These are phyloP conservation scores for Sisyra terminalis DNA, from an alignment of 2,888 invertebrate genomes.

Conservation along the genomic window DNA sequence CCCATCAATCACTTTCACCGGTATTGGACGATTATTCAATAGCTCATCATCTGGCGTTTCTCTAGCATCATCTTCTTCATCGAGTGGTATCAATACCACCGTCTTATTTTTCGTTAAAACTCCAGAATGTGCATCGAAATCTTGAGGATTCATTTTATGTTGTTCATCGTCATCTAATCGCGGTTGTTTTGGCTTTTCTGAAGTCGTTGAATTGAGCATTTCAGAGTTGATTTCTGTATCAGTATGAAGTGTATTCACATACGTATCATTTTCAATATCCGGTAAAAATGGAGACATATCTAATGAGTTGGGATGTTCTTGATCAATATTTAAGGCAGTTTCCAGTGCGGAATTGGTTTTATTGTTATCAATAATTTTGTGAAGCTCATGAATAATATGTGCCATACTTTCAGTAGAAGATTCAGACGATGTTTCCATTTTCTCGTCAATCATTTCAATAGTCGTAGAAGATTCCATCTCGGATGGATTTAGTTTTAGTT, in stretches of 20 bases:
- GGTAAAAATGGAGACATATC: constrained; percentile 52
- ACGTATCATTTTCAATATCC: constrained; percentile 42
- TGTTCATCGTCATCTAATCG: constrained; percentile 33
- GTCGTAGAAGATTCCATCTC: not conserved
- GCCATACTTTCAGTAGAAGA: not conserved
- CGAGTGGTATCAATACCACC: not conserved
- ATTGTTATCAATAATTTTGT: not conserved
- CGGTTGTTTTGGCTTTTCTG: constrained; percentile 23
- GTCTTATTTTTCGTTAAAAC: not conserved
- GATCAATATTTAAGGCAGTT: not conserved
- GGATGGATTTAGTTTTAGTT: not conserved
- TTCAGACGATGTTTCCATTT: not conserved
- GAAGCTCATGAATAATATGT: not conserved
- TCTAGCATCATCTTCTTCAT: constrained; percentile 1
- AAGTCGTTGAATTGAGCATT: constrained; percentile 13
- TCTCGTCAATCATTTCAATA: not conserved
- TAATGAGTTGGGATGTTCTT: constrained; percentile 16
- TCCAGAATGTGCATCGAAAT: constrained; percentile 20
- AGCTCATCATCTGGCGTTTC: not conserved
- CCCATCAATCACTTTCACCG: not conserved
- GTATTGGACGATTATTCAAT: not conserved
- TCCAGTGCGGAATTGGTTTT: not conserved
- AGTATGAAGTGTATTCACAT: constrained; percentile 37
- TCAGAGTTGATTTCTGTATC: constrained; percentile 4
- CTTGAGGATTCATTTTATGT: constrained; percentile 31